Evolutionary conservation across 2,113 vertebrate species (phyloP).

Genomic region (Myrmecobius fasciatus): DNA sequence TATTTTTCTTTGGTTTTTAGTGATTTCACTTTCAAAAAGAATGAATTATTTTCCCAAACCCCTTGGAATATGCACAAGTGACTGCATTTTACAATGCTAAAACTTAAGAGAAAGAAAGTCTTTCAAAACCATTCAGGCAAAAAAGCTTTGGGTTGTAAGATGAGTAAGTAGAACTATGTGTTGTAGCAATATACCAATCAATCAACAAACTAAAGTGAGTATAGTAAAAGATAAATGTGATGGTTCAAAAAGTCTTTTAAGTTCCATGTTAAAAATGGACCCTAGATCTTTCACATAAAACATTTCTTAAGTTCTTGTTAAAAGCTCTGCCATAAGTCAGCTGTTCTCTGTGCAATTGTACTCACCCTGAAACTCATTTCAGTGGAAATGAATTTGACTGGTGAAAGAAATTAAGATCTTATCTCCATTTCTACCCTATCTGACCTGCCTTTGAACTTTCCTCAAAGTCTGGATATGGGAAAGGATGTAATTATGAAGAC

Average conservation of each 20-base stretch:
- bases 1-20: not conserved
- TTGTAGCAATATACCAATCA: not conserved
- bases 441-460: constrained; percentile 7
- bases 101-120: not conserved
- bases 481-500: constrained; percentile 21
- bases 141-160: constrained; percentile 2
- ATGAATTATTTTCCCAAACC: not conserved
- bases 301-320: not conserved
- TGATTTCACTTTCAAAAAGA: not conserved
- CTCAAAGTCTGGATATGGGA: not conserved
- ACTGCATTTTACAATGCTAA: not conserved
- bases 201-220: not conserved
- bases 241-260: not conserved
- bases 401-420: not conserved
- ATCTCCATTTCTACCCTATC: not conserved
- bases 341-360: constrained; percentile 19
- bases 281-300: not conserved
- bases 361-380: constrained; percentile 31
- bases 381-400: not conserved
- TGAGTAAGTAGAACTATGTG: constrained; percentile 20
- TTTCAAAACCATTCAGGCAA: not conserved
- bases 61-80: not conserved
- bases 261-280: not conserved
- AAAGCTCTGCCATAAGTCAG: constrained; percentile 12
- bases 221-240: not conserved